Evolutionary conservation across 2,797 vertebrate genomes (phyloP), one percentile per base, ranked within the genome.

Genomic region (Characodon lateralis): DNA sequence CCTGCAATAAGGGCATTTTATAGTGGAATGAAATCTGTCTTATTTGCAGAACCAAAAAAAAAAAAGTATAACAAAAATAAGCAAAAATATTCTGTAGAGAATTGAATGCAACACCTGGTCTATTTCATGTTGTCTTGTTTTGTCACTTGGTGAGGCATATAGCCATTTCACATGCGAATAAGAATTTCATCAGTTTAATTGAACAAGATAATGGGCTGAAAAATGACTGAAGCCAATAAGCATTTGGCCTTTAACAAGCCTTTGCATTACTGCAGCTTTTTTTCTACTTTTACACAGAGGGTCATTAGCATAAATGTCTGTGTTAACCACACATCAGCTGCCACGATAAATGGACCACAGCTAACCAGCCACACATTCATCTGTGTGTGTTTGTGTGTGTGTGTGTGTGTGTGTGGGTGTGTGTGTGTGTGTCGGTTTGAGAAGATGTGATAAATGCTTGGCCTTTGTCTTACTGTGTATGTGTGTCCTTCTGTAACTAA

Each of bases 281-380:
- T 83, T 12, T 53, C 22, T n/a, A 20, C 26, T 48, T 68, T 85
- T 91, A 85, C 85, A 72, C 31, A 6, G 72, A 61, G 46, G 82
- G 71, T 85, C 90, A 93, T 94, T 94, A 92, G 89, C 90, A 92
- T 93, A 92, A 92, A 92, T 88, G 90, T 92, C 88, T 90, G 87
- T 88, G 89, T 92, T 93, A 93, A 93, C 87, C 83, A 89, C 92
- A 90, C 93, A 90, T 92, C 88, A 91, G 88, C 90, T 90, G 89
- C 89, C 87, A 88, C 86, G 86, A 81, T 89, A 92, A 92, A 93
- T 93, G 91, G 84, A 87, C 88, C 89, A 83, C 83, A 59, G 90
- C 88, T 87, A 91, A 89, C 79, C 80, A 87, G 89, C 83, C 79
- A 84, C 85, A 80, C 78, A 80, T 73, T 85, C 85, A 89, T 89